Base-by-base conservation (phyloP, 2,888 invertebrate genomes). In the Schizotus pectinicornis region DNA sequence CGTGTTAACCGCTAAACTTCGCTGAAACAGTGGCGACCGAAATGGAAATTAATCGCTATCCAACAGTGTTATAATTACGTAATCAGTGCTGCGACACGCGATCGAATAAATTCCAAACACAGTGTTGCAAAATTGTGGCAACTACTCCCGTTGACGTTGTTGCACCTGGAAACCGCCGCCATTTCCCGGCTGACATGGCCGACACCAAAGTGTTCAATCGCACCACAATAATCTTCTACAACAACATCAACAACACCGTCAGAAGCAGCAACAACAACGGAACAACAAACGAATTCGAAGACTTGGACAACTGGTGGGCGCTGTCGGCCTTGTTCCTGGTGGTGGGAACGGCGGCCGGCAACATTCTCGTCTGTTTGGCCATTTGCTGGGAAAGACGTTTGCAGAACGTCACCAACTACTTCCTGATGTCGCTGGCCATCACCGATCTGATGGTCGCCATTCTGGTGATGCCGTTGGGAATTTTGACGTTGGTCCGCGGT, bases 321-420 rank as follows among this genome's bases (percentile, higher is more conserved):
- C 80, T 93, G 57, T 81, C 91, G 34, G 89, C 94, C 3, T 79
- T 90, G 41, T 81, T 89, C 30, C 80, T 96, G 54, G 94, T 95
- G 7, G 77, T 94, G 41, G 92, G 90, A 59, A 95, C 95, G 0
- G 94, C 93, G 0, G 89, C 93, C 1, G 97, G 97, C 1, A 98
- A 98, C 81, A 91, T 95, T 37, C 82, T 98, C 58, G 98, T 98
- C 43, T 97, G 96, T 74, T 80, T 96, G 69, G 97, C 98, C 14
- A 95, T 98, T 71, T 89, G 90, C 63, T 88, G 92, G 86, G 97
- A 98, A 77, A 86, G 93, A 54, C 85, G 95, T 9, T 82, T 98
- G 59, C 97, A 98, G 81, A 98, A 95, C 83, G 95, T 96, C 59
- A 98, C 97, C 72, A 98, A 98, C 81, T 97, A 96, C 80, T 98